Evolutionary conservation across 2,113 vertebrate species (phyloP).

Genomic region (Oryzias celebensis): DNA sequence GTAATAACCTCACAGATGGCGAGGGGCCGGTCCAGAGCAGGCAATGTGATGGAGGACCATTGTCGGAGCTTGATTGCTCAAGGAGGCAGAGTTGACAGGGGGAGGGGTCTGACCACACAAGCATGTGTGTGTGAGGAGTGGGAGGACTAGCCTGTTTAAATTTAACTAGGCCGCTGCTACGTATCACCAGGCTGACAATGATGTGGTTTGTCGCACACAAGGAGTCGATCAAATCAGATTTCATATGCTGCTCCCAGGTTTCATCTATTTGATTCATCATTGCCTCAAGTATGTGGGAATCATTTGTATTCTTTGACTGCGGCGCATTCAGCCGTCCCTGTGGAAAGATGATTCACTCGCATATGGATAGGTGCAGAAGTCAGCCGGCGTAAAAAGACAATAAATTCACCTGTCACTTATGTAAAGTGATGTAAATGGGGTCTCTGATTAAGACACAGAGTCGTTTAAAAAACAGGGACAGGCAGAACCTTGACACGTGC

Average conservation of each 20-base stretch:
- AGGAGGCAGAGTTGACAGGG: conserved; percentile 73
- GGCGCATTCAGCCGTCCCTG: conserved; percentile 55
- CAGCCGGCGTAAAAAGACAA: conserved; percentile 72
- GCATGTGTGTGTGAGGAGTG: conserved; percentile 32
- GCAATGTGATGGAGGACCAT: conserved; percentile 76
- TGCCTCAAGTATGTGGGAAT: conserved; percentile 54
- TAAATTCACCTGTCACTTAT: conserved; percentile 81
- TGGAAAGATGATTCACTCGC: conserved; percentile 73
- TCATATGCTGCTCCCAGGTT: conserved; percentile 70
- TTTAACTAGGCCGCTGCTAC: conserved; percentile 73
- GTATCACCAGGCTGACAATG: conserved; percentile 70
- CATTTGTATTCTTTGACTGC: conserved; percentile 69
- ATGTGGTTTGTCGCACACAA: conserved; percentile 61
- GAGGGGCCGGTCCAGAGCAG: conserved; percentile 68
- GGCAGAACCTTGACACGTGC: conserved; percentile 65
- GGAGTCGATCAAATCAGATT: conserved; percentile 73
- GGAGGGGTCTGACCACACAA: conserved; percentile 52
- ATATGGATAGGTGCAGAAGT: conserved; percentile 75
- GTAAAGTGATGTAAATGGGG: conserved; percentile 80
- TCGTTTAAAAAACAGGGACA: conserved; percentile 75
- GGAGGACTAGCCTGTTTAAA: conserved; percentile 70
- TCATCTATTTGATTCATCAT: conserved; percentile 73
- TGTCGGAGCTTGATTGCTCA: conserved; percentile 77
- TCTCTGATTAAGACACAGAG: conserved; percentile 78
- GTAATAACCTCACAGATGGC: conserved; percentile 79